These are phyloP conservation scores for Baccha elongata DNA, from an alignment of 2,888 invertebrate genomes.

Conservation along the genomic window DNA sequence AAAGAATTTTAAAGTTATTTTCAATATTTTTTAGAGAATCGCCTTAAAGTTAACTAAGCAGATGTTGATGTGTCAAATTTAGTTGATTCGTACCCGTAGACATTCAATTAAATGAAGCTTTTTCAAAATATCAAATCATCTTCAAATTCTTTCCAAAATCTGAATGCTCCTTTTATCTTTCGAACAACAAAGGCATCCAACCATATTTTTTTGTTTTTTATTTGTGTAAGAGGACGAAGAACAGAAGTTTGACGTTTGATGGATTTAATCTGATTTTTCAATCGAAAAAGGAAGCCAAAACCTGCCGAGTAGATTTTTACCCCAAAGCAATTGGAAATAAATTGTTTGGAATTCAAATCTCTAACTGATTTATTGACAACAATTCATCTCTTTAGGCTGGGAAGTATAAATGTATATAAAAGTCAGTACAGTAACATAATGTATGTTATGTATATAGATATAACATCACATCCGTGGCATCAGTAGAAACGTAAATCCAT, in stretches of 20 bases:
- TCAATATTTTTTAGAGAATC: too few relatives aligned
- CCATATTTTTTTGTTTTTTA: too few relatives aligned
- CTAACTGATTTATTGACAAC: slow-evolving; percentile 62
- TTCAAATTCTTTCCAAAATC: neutral
- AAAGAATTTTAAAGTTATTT: too few relatives aligned
- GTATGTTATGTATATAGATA: neutral
- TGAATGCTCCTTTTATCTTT: neutral
- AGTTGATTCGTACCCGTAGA: neutral
- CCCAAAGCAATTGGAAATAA: slow-evolving; percentile 57
- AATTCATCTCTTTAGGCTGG: slow-evolving; percentile 43
- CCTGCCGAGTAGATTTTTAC: slow-evolving; percentile 18
- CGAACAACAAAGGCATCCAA: neutral
- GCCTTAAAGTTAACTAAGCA: too few relatives aligned
- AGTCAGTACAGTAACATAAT: too few relatives aligned
- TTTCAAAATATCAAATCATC: neutral
- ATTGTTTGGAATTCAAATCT: slow-evolving; percentile 67
- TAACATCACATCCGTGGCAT: slow-evolving; percentile 10
- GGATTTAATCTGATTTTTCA: slow-evolving; percentile 52
- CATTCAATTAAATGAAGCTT: neutral
- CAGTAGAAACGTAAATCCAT: slow-evolving; percentile 33
- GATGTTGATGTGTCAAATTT: neutral
- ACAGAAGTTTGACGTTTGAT: slow-evolving; percentile 1
- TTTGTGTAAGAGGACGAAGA: neutral
- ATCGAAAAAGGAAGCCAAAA: slow-evolving; percentile 35
- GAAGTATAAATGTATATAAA: neutral